Conservation (phyloP, 2,888 invertebrate genomes). For the Dyspetes luteomarginatus region DNA sequence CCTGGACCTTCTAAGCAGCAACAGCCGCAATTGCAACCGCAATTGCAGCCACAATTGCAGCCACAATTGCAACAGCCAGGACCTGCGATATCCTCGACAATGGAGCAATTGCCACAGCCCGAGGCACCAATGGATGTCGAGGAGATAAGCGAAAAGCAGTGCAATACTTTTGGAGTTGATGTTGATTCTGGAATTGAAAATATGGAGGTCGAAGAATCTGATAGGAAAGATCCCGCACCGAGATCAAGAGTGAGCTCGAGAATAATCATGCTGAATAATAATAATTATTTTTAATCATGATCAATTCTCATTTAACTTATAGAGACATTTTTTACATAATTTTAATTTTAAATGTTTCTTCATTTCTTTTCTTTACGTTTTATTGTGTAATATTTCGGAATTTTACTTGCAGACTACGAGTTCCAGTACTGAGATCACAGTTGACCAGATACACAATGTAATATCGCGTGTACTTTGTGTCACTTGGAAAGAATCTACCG, state of each 20-base stretch:
- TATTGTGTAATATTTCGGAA: no score
- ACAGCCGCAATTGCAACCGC: constrained; percentile 68
- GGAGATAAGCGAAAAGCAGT: constrained; percentile 84
- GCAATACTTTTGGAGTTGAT: constrained; percentile 85
- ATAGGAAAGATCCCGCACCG: constrained; percentile 78
- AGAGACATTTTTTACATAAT: no score
- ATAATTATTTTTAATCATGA: background rate
- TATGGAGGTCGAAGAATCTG: constrained; percentile 88
- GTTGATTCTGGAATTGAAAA: constrained; percentile 90
- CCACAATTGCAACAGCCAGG: constrained; percentile 73
- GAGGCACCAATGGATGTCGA: constrained; percentile 86
- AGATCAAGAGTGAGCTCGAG: constrained; percentile 77
- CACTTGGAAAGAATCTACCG: constrained; percentile 86
- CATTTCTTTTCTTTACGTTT: background rate
- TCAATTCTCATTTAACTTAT: background rate
- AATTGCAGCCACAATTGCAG: constrained; percentile 67
- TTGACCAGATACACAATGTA: constrained; percentile 87
- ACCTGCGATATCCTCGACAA: constrained; percentile 20
- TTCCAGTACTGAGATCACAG: constrained; percentile 85
- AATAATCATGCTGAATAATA: background rate
- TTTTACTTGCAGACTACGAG: constrained; percentile 82
- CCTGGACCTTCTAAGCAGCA: constrained; percentile 80
- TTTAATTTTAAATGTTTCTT: background rate
- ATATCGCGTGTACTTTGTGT: constrained; percentile 89
- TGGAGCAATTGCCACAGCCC: constrained; percentile 61